Evolutionary conservation across 2,113 vertebrate genomes (phyloP).

Genomic region (Circaetus cinerascens): DNA sequence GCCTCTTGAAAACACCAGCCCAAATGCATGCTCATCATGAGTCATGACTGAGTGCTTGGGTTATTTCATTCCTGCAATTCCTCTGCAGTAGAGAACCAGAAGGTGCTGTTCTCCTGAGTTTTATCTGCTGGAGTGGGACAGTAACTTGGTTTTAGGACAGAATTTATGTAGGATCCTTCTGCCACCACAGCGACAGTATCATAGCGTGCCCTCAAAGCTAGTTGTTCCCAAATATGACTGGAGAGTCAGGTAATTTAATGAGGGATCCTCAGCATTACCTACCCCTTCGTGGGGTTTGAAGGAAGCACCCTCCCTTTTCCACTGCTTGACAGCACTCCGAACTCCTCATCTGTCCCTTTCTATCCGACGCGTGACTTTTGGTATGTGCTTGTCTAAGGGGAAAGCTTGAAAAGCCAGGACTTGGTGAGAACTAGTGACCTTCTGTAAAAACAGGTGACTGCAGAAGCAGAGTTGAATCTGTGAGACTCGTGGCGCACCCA

Average conservation of each 20-base stretch:
- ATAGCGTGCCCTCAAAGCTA: accelerated
- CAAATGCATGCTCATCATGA: constrained; percentile 25
- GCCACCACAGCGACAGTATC: neutral
- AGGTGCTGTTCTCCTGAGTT: accelerated
- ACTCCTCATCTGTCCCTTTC: neutral
- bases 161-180: neutral
- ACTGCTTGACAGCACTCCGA: neutral
- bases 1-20: constrained; percentile 28
- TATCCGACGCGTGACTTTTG: neutral
- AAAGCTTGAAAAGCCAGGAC: neutral
- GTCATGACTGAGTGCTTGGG: neutral
- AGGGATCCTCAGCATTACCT: neutral
- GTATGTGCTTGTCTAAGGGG: neutral
- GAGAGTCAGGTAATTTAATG: neutral
- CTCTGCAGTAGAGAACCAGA: neutral
- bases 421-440: neutral
- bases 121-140: neutral
- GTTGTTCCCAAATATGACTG: neutral
- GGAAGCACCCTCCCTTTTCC: neutral
- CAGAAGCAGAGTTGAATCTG: neutral
- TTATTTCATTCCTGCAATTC: neutral
- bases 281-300: neutral
- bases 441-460: neutral
- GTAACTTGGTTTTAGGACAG: neutral
- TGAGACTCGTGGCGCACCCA: accelerated